Conservation (phyloP, 2,113 vertebrate genomes). For the Gallinago media region DNA sequence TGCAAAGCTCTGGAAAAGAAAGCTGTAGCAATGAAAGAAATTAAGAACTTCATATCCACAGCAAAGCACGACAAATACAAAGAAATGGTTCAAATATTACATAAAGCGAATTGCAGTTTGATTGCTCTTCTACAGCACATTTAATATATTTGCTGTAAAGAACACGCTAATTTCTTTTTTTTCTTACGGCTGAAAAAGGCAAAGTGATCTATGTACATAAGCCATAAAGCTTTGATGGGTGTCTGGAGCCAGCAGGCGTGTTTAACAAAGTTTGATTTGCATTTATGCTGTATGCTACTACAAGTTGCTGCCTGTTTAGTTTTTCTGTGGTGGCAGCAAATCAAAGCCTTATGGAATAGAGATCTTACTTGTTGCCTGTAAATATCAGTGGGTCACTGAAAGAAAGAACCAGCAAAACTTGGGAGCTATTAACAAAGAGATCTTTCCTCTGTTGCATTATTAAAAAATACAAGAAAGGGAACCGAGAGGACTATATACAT, state of each 20-base stretch:
- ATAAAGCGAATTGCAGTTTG: neutral
- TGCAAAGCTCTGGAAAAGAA: slow-evolving; percentile 8
- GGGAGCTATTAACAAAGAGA: neutral
- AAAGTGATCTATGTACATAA: neutral
- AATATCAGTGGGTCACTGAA: neutral
- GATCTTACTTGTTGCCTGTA: neutral
- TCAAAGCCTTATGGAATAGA: slow-evolving; percentile 32
- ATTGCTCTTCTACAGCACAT: neutral
- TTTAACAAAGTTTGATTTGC: slow-evolving; percentile 20
- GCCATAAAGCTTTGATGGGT: neutral
- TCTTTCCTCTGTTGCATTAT: neutral
- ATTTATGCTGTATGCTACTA: neutral
- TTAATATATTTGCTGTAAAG: neutral
- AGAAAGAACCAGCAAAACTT: neutral
- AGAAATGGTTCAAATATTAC: neutral
- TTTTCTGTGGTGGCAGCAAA: slow-evolving; percentile 36
- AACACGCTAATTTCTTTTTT: neutral
- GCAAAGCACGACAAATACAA: neutral
- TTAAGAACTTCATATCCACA: neutral
- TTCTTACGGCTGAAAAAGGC: neutral
- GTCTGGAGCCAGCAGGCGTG: neutral
- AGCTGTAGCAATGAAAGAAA: neutral
- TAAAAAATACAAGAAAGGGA: neutral
- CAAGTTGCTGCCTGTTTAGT: slow-evolving; percentile 26
- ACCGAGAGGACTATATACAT: neutral